Conservation (phyloP, 2,113 vertebrate genomes). For the Alosa alosa region DNA sequence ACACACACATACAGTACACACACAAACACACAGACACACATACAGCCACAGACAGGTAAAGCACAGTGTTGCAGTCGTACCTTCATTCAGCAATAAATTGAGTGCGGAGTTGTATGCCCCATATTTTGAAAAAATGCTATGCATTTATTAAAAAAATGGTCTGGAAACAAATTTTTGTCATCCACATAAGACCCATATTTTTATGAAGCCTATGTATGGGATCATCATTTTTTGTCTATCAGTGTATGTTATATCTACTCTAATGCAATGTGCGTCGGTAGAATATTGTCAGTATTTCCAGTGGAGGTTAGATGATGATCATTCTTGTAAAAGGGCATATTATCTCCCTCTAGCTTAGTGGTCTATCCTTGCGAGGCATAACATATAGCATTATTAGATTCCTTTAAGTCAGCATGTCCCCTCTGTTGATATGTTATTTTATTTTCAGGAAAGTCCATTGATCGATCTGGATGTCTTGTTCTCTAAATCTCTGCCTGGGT, state of each 20-base stretch:
- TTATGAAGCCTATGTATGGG: neutral
- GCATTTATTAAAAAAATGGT: neutral
- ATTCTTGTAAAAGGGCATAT: neutral
- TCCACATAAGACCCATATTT: neutral
- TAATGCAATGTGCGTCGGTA: neutral
- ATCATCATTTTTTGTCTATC: neutral
- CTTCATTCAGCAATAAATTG: neutral
- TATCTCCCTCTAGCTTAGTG: neutral
- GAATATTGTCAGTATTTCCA: neutral
- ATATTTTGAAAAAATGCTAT: neutral
- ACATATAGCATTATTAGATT: neutral
- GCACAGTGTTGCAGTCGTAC: neutral
- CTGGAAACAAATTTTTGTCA: neutral
- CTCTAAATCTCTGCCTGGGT: neutral
- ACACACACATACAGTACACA: neutral
- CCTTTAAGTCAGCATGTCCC: neutral
- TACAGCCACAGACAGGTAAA: neutral
- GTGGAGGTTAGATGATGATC: neutral
- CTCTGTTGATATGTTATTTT: neutral
- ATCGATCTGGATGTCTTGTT: neutral
- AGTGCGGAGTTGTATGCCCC: neutral
- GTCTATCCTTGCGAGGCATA: neutral
- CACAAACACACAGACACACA: neutral
- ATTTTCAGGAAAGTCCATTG: neutral
- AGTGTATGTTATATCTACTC: neutral